These are phyloP conservation scores for Axinella damicornis DNA, from an alignment of 37 sponge, comb jelly and placozoan species.

Conservation along the genomic window DNA sequence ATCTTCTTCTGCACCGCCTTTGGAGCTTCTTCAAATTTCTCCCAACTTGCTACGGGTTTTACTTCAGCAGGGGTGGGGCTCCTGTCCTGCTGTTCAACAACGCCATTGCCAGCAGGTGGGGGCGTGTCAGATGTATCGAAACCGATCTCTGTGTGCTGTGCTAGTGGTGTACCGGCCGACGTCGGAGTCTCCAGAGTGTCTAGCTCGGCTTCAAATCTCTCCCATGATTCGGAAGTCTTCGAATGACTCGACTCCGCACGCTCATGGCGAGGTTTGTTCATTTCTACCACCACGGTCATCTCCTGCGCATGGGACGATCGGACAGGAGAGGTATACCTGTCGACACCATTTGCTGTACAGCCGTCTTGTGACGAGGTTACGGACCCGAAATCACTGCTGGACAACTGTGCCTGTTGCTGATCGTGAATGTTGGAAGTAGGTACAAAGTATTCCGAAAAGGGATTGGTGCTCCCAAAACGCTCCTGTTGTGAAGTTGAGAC, in stretches of 20 bases:
- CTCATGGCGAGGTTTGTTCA: no score
- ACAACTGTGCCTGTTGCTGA: no score
- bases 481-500: no score
- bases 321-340: neutral
- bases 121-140: neutral
- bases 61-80: neutral
- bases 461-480: neutral
- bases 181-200: neutral
- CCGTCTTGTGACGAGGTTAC: no score
- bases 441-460: neutral
- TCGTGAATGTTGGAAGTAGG: no score
- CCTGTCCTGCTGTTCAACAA: neutral
- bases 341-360: no score
- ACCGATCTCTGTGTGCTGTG: neutral
- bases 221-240: neutral
- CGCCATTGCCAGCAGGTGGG: neutral
- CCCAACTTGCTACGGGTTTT: constrained; percentile 8
- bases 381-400: no score
- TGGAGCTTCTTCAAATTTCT: constrained; percentile 36
- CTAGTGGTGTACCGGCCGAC: neutral
- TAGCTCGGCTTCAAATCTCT: neutral
- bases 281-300: neutral
- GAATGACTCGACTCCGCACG: no score
- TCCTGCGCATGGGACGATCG: neutral
- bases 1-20: constrained; percentile 19